Conservation (phyloP, 2,888 invertebrate genomes). For the Macrophya alboannulata region DNA sequence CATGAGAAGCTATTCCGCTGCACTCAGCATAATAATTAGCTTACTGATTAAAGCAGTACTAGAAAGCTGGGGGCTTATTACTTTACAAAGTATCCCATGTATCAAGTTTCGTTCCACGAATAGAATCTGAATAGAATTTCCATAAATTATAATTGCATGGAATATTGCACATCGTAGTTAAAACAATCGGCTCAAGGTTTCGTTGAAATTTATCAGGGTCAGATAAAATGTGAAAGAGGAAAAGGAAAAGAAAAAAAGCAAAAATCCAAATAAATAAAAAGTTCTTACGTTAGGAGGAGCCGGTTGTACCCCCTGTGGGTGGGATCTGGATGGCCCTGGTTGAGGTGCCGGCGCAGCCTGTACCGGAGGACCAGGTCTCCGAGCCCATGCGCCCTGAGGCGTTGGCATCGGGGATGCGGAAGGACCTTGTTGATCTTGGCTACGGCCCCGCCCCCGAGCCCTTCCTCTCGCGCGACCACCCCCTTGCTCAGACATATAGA, state of each 20-base stretch:
- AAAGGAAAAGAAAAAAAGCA: neutral
- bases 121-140: neutral
- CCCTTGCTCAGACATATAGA: constrained; percentile 13
- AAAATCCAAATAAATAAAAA: neutral
- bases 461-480: constrained; percentile 71
- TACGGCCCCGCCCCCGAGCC: constrained; percentile 73
- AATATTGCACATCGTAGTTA: neutral
- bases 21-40: neutral
- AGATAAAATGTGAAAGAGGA: neutral
- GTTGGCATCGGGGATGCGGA: constrained; percentile 29
- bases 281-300: neutral
- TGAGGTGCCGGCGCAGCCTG: neutral
- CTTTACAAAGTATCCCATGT: neutral
- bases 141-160: neutral
- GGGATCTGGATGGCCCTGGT: neutral
- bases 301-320: neutral
- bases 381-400: constrained; percentile 64
- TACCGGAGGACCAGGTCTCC: constrained; percentile 56
- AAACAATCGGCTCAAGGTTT: neutral
- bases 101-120: neutral
- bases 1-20: neutral
- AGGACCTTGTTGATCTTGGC: constrained; percentile 24
- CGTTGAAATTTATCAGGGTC: neutral
- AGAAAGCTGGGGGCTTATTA: neutral
- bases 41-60: neutral